phyloP scores from a whole-genome alignment of 1,140 invertebrate genomes.

The Camponotus pennsylvanicus region DNA sequence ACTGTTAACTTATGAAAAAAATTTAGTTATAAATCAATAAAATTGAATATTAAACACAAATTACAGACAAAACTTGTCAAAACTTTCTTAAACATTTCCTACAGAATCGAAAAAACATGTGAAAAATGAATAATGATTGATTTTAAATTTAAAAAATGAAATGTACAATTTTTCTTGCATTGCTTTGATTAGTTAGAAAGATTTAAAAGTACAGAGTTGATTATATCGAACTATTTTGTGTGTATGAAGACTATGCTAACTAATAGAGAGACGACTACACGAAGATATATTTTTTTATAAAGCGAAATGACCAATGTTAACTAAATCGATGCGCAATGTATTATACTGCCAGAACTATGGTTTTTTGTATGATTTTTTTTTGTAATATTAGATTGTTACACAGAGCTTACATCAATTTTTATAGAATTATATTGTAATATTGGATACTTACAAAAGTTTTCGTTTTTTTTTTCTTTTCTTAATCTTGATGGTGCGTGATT shows the following conservation, averaged over 20 bases:
- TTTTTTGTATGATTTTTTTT: conserved; percentile 3
- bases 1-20: background rate
- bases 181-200: conserved; percentile 23
- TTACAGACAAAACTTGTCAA: background rate
- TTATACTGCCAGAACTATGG: conserved; percentile 1
- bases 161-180: background rate
- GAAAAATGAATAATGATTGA: background rate
- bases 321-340: background rate
- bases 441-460: conserved; percentile 10
- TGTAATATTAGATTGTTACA: conserved; percentile 40
- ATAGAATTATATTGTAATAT: conserved; percentile 41
- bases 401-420: conserved; percentile 14
- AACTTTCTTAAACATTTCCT: background rate
- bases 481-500: background rate
- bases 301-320: conserved; percentile 9
- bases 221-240: conserved; percentile 14
- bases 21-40: background rate
- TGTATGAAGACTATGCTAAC: conserved; percentile 11
- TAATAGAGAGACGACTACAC: background rate
- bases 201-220: background rate
- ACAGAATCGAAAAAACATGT: background rate
- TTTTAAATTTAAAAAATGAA: background rate
- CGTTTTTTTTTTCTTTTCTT: background rate
- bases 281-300: conserved; percentile 32
- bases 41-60: background rate